Percentiles rank a stretch among this genome's conserved stretches.
These are phyloP conservation scores for Onchidella celtica DNA, from an alignment of 2,888 invertebrate species.

Conservation along the genomic window DNA sequence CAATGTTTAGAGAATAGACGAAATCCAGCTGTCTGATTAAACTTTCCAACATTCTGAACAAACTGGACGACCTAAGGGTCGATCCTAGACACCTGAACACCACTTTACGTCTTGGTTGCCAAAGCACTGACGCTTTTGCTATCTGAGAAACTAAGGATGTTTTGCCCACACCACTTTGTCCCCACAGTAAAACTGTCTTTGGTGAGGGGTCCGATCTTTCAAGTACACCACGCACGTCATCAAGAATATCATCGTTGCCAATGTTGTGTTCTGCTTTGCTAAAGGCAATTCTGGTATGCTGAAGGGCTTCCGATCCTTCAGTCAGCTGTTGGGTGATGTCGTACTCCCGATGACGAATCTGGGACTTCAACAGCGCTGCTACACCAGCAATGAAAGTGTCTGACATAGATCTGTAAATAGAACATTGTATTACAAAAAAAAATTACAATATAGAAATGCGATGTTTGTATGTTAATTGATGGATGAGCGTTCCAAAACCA, in stretches of 20 bases:
- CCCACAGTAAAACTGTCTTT: slow-evolving; percentile 39
- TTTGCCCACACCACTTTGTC: slow-evolving; percentile 52
- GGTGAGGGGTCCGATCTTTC: not conserved
- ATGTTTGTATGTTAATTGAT: not conserved
- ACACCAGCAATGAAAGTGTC: slow-evolving; percentile 48
- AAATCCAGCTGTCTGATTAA: slow-evolving; percentile 52
- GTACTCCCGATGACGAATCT: slow-evolving; percentile 50
- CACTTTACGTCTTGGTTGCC: slow-evolving; percentile 48
- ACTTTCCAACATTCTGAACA: slow-evolving; percentile 52
- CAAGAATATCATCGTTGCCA: slow-evolving; percentile 30
- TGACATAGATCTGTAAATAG: slow-evolving; percentile 33
- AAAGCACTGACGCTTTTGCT: slow-evolving; percentile 25
- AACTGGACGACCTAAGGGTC: slow-evolving; percentile 51
- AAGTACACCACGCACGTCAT: not conserved
- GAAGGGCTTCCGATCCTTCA: slow-evolving; percentile 51
- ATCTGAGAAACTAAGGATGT: slow-evolving; percentile 49
- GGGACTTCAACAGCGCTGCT: slow-evolving; percentile 47
- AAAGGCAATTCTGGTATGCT: slow-evolving; percentile 51
- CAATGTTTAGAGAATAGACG: slow-evolving; percentile 43
- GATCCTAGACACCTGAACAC: slow-evolving; percentile 52
- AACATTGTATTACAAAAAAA: not conserved
- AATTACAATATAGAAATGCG: not conserved
- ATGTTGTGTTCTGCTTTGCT: slow-evolving; percentile 1
- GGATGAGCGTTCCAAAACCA: not conserved
- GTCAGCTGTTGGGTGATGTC: slow-evolving; percentile 54